These are phyloP conservation scores for Cephus rjabovi DNA, from an alignment of 2,888 invertebrate genomes.

Conservation along the genomic window DNA sequence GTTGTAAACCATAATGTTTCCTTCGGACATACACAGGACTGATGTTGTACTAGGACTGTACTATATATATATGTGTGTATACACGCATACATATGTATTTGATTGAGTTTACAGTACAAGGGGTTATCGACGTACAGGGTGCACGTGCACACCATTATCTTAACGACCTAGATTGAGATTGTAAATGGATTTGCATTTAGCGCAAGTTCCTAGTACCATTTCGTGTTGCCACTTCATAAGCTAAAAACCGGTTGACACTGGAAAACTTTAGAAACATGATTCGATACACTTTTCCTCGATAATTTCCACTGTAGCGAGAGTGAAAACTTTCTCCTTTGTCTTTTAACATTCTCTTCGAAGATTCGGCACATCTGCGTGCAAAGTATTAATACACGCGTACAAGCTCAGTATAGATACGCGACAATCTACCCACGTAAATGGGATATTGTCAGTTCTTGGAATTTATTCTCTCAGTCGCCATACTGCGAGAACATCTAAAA, in stretches of 20 bases:
- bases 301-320: neutral
- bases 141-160: neutral
- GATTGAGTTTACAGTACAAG: neutral
- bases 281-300: neutral
- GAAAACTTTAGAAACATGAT: neutral
- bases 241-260: neutral
- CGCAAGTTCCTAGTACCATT: neutral
- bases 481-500: too few relatives aligned
- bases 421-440: too few relatives aligned
- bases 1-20: neutral
- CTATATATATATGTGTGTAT: neutral
- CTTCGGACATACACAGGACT: neutral
- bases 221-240: neutral
- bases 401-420: too few relatives aligned
- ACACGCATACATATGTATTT: neutral
- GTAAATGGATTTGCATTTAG: neutral
- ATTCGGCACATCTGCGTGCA: too few relatives aligned
- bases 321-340: too few relatives aligned
- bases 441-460: too few relatives aligned
- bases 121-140: neutral
- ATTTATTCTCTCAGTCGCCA: too few relatives aligned
- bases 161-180: neutral
- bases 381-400: too few relatives aligned
- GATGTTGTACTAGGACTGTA: neutral
- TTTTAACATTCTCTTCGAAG: too few relatives aligned